A percentile compares a stretch with the other conserved stretches of the same genome.
Conservation (phyloP, 2,888 invertebrate species). For the Nomada fabriciana region DNA sequence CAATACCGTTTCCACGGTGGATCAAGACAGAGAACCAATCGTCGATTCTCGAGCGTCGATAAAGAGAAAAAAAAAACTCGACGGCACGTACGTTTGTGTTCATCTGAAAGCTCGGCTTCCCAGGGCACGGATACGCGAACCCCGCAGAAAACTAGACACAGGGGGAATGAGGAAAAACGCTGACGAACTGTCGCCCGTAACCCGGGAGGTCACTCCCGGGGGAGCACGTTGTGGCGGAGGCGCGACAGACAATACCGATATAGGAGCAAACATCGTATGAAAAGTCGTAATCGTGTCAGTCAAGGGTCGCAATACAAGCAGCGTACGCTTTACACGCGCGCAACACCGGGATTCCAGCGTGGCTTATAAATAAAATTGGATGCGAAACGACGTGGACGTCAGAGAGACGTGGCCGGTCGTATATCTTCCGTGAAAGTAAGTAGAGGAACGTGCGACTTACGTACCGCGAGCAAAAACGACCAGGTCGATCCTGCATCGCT, state of each 20-base stretch:
- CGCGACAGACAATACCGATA: slow-evolving; percentile 18
- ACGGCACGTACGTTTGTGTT: slow-evolving; percentile 26
- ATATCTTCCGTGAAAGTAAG: slow-evolving; percentile 36
- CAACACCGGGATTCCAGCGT: slow-evolving; percentile 19
- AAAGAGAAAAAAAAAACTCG: slow-evolving; percentile 31
- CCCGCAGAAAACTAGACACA: slow-evolving; percentile 44
- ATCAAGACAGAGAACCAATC: slow-evolving; percentile 10
- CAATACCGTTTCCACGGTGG: slow-evolving; percentile 4
- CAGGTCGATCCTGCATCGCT: slow-evolving; percentile 4
- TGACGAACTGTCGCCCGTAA: slow-evolving; percentile 57
- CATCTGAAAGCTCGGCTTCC: slow-evolving; percentile 7
- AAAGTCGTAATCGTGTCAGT: slow-evolving; percentile 41
- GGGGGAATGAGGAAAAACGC: slow-evolving; percentile 48
- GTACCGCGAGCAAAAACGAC: slow-evolving; percentile 21
- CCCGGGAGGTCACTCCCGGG: slow-evolving; percentile 54
- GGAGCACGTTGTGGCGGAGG: slow-evolving; percentile 11
- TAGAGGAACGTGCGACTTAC: slow-evolving; percentile 34
- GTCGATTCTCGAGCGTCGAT: slow-evolving; percentile 4
- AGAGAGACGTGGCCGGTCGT: slow-evolving; percentile 37
- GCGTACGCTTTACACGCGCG: slow-evolving; percentile 10
- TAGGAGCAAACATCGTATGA: slow-evolving; percentile 48
- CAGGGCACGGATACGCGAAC: slow-evolving; percentile 21
- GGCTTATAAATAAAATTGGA: slow-evolving; percentile 56
- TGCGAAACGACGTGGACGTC: slow-evolving; percentile 8
- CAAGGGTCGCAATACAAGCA: slow-evolving; percentile 13